Base-by-base conservation (phyloP, 2,888 invertebrate genomes). In the Torymus texanus region DNA sequence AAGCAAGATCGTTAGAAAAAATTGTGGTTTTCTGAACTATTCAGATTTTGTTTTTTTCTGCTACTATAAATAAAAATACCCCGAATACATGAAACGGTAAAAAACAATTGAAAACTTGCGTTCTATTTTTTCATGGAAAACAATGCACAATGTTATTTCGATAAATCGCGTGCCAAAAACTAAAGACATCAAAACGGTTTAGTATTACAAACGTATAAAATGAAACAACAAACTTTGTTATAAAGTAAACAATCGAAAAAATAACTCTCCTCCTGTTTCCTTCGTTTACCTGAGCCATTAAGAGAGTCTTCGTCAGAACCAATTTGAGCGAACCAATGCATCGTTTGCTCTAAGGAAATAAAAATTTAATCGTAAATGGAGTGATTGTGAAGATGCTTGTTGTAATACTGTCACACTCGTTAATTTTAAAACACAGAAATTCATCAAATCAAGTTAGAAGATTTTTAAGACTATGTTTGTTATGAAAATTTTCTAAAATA, bases 261-360 rank as follows among this genome's bases (percentile, higher is more conserved):
- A 14, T 61, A 16, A 12, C 13, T 50, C 63, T 11, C 24, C 41
- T 16, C 8, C 10, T 56, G 3, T 62, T 29, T 58, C 18, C 24
- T 68, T 68, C 24, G 41, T 84, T 89, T 89, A 89, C 89, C 89
- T 89, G 88, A 77, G 80, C 82, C 83, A 80, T 86, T 83, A 83
- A 86, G 72, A n/a, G 85, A 81, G 72, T 86, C 86, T 81, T 85
- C 85, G 80, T 87, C 86, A 84, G 85, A 85, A 78, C 90, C 90
- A 82, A 90, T 86, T 83, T 88, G 87, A 77, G 90, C 90, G 85
- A 90, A 90, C 90, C 90, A 90, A 84, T 90, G 90, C 88, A 90
- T 89, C 85, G 90, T 90, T 88, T 89, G 87, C 79, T 89, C 89
- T 89, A 82, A 78, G 84, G 82, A 85, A 79, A 81, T 65, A 70